These are phyloP conservation scores for Glomeris marginata DNA, from an alignment of 2,888 invertebrate genomes.

Conservation along the genomic window DNA sequence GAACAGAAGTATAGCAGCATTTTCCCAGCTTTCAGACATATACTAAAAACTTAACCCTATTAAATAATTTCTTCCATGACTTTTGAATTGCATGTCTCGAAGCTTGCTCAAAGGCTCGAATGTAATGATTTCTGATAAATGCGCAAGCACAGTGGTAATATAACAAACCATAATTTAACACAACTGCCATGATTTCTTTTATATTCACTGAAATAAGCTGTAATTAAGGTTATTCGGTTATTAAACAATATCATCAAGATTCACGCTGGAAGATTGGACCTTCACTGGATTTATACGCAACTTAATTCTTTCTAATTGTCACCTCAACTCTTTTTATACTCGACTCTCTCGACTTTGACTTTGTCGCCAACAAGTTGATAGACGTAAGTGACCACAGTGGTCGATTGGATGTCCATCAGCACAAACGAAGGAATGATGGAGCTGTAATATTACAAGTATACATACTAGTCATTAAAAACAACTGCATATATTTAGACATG, in stretches of 20 bases:
- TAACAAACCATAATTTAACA: no score
- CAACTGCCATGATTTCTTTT: neutral
- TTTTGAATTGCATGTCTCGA: no score
- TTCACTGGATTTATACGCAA: neutral
- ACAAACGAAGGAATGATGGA: conserved; percentile 90
- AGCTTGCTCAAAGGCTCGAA: no score
- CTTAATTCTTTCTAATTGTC: no score
- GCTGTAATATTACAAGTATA: conserved; percentile 39
- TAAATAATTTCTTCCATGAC: no score
- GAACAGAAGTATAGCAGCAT: no score
- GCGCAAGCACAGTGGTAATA: no score
- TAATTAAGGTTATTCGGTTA: neutral
- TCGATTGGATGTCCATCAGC: conserved; percentile 96
- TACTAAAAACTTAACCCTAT: no score
- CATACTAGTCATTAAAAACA: conserved; percentile 4
- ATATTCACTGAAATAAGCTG: conserved; percentile 1
- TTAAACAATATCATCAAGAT: neutral
- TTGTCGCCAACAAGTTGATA: conserved; percentile 95
- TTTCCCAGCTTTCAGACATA: no score
- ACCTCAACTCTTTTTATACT: conserved; percentile 60
- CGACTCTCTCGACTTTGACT: conserved; percentile 97
- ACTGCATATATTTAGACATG: neutral
- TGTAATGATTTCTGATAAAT: no score
- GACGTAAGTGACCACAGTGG: conserved; percentile 94
- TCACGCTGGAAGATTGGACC: neutral